Conservation (phyloP, 2,888 invertebrate species). For the Dexiosoma caninum region DNA sequence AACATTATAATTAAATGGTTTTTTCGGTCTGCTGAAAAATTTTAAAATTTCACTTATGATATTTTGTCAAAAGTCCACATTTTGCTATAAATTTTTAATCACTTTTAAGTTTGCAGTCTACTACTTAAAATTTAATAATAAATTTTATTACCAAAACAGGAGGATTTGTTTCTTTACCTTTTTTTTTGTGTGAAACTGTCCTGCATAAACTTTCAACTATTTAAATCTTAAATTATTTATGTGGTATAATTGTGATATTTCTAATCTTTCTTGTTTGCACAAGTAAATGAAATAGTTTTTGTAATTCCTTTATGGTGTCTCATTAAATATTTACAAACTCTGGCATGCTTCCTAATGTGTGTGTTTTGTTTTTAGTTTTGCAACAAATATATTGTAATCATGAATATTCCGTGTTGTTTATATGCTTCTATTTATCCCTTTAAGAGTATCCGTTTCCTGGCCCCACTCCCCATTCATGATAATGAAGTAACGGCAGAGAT, state of each 20-base stretch:
- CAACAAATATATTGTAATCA: slow-evolving; percentile 1
- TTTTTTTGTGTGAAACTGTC: neutral
- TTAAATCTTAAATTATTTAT: slow-evolving; percentile 53
- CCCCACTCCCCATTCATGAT: neutral
- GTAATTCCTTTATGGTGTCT: slow-evolving; percentile 41
- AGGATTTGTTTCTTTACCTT: slow-evolving; percentile 4
- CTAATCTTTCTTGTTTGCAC: slow-evolving; percentile 40
- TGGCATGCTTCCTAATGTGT: neutral
- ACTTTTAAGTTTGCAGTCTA: no score
- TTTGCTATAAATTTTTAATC: no score
- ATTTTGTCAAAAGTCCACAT: no score
- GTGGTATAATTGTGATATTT: slow-evolving; percentile 52
- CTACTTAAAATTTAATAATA: no score
- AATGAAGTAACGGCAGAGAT: slow-evolving; percentile 17
- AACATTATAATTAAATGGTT: no score
- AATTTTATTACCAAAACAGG: neutral
- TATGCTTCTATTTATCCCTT: slow-evolving; percentile 2
- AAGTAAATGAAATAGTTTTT: slow-evolving; percentile 10
- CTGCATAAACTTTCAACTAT: slow-evolving; percentile 5
- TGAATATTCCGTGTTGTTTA: slow-evolving; percentile 28
- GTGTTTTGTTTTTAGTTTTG: neutral
- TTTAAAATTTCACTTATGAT: no score
- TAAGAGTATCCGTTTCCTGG: neutral
- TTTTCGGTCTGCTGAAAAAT: no score
- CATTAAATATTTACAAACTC: slow-evolving; percentile 56